Conservation (phyloP, 1,140 invertebrate genomes). For the Pseudomyrmex gracilis region DNA sequence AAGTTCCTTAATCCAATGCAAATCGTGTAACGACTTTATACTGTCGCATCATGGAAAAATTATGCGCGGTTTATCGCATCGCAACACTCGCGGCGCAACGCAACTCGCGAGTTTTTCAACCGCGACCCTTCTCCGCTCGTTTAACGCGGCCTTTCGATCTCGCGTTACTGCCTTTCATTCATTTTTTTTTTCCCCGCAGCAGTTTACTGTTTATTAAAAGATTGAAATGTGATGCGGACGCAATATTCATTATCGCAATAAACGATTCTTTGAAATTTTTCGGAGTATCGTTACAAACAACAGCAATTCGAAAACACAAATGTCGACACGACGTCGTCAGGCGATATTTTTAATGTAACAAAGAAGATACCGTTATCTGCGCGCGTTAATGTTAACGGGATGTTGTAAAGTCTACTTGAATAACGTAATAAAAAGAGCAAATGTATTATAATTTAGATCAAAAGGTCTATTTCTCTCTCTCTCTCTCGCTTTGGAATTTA, state of each 20-base stretch:
- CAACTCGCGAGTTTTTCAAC: not conserved
- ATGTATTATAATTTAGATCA: not conserved
- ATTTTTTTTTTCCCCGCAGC: not conserved
- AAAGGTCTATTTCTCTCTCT: not conserved
- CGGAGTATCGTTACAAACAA: not conserved
- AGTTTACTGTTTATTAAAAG: not conserved
- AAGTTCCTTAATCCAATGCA: conserved; percentile 52
- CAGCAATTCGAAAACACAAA: not conserved
- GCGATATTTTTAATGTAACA: conserved; percentile 4
- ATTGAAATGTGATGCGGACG: not conserved
- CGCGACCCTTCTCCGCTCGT: not conserved
- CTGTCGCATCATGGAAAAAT: conserved; percentile 14
- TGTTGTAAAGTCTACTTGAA: not conserved
- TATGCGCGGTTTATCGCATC: conserved; percentile 33
- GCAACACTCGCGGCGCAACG: not conserved
- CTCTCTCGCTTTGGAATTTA: not conserved
- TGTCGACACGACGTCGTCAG: too few relatives aligned
- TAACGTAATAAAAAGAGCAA: not conserved
- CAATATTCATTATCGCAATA: not conserved
- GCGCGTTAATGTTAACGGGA: not conserved
- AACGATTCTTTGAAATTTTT: not conserved
- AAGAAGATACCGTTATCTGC: not conserved
- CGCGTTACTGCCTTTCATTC: not conserved
- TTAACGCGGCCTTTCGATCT: conserved; percentile 2
- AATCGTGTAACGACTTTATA: conserved; percentile 2